Evolutionary conservation across 1,140 invertebrate species (phyloP).

Genomic region (Galendromus occidentalis): DNA sequence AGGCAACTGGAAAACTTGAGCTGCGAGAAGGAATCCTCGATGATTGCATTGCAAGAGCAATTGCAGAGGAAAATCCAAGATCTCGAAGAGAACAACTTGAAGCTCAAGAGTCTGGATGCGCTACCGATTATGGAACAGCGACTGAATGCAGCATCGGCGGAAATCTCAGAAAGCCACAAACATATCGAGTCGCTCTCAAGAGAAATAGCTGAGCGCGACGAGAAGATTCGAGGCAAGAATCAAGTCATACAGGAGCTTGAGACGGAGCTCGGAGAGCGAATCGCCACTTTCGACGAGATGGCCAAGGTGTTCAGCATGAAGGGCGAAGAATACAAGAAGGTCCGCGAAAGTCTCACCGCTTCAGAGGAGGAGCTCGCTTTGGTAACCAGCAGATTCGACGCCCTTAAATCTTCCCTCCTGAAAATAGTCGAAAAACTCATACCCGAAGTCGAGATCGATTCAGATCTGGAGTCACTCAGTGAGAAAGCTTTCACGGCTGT

Average conservation of each 20-base stretch:
- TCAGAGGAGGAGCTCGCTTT: background rate
- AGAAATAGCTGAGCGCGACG: background rate
- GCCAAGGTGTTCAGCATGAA: background rate
- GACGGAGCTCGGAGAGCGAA: background rate
- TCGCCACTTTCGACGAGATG: conserved; percentile 7
- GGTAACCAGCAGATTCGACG: too few species aligned
- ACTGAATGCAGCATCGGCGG: background rate
- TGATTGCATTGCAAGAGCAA: background rate
- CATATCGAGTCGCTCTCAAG: background rate
- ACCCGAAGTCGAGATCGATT: too few species aligned
- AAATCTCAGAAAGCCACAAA: background rate
- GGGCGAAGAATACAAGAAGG: conserved; percentile 5
- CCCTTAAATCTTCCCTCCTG: too few species aligned
- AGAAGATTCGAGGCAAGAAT: background rate
- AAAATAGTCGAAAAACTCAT: too few species aligned
- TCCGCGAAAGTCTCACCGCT: background rate
- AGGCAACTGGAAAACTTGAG: background rate
- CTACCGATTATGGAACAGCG: background rate
- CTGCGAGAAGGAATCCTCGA: background rate
- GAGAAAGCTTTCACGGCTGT: too few species aligned
- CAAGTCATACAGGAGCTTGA: background rate
- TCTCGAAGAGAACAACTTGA: background rate
- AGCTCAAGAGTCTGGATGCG: background rate
- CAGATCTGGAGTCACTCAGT: too few species aligned
- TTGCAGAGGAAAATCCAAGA: background rate